Evolutionary conservation across 2,888 invertebrate genomes (phyloP).

Genomic region (Parelbella ahira): DNA sequence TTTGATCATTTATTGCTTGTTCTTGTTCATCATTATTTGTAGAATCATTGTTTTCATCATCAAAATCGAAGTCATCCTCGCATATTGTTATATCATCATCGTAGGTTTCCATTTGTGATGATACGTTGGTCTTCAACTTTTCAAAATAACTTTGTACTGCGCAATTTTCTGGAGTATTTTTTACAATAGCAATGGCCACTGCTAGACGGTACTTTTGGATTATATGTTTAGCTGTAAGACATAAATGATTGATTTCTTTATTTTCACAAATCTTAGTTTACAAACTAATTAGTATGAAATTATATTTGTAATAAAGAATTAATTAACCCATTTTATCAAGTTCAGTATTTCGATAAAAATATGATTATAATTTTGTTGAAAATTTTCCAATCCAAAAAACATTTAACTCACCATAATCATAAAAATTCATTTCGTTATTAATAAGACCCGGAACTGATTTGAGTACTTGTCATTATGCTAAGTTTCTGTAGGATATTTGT

Average conservation of each 20-base stretch:
- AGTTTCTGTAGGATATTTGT: no score
- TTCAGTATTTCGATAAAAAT: no score
- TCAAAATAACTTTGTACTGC: slow-evolving; percentile 24
- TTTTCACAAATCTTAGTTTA: background rate
- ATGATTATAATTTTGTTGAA: no score
- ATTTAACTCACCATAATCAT: slow-evolving; percentile 22
- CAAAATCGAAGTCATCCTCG: slow-evolving; percentile 19
- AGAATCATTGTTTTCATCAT: slow-evolving; percentile 2
- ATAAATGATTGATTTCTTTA: no score
- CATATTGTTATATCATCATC: slow-evolving; percentile 24
- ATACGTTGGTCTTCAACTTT: slow-evolving; percentile 21
- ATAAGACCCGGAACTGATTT: no score
- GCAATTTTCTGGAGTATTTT: slow-evolving; percentile 27
- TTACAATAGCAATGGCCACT: slow-evolving; percentile 29
- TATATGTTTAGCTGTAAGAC: slow-evolving; percentile 28
- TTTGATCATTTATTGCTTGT: background rate
- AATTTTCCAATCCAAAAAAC: no score
- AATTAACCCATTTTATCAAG: no score
- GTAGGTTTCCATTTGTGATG: slow-evolving; percentile 11
- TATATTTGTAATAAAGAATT: no score
- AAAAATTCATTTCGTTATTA: slow-evolving; percentile 19
- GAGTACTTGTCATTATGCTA: no score
- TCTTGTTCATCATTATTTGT: slow-evolving; percentile 9
- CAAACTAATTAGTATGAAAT: no score
- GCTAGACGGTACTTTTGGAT: slow-evolving; percentile 30